Conservation (phyloP, 2,888 invertebrate genomes). For the Labia minor region DNA sequence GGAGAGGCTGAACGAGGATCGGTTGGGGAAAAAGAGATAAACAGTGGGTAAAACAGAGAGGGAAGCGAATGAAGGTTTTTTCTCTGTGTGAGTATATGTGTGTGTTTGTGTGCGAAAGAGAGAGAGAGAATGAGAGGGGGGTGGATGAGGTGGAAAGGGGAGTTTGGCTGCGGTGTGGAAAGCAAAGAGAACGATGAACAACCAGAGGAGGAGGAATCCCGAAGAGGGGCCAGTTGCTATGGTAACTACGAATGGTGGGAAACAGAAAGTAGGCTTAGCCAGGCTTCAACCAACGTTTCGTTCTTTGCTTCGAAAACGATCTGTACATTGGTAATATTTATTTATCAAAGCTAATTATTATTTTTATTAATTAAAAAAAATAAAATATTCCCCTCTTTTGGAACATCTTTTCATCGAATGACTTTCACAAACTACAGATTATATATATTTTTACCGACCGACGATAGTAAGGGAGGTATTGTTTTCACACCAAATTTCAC, state of each 20-base stretch:
- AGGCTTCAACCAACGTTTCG: background rate
- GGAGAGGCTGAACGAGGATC: background rate
- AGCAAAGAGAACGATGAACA: conserved; percentile 5
- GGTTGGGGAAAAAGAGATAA: background rate
- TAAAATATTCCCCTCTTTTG: too few relatives aligned
- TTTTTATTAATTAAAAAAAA: too few relatives aligned
- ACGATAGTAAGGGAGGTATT: too few relatives aligned
- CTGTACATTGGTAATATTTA: too few relatives aligned
- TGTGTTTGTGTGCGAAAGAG: too few relatives aligned
- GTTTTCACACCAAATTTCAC: too few relatives aligned
- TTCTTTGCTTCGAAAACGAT: background rate
- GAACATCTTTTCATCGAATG: too few relatives aligned
- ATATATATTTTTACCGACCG: too few relatives aligned
- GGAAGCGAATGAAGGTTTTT: background rate
- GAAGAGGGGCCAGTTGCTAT: background rate
- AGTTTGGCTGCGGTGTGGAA: background rate
- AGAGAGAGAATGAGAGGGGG: background rate
- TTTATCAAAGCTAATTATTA: too few relatives aligned
- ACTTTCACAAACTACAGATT: too few relatives aligned
- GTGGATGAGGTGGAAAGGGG: background rate
- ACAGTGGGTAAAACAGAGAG: background rate
- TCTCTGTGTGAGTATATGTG: background rate
- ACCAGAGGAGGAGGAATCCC: background rate
- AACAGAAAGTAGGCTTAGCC: conserved; percentile 8
- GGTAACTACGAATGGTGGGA: conserved; percentile 5